These are phyloP conservation scores for Tychaedon coryphoeus DNA, from an alignment of 2,113 vertebrate genomes.

Conservation along the genomic window DNA sequence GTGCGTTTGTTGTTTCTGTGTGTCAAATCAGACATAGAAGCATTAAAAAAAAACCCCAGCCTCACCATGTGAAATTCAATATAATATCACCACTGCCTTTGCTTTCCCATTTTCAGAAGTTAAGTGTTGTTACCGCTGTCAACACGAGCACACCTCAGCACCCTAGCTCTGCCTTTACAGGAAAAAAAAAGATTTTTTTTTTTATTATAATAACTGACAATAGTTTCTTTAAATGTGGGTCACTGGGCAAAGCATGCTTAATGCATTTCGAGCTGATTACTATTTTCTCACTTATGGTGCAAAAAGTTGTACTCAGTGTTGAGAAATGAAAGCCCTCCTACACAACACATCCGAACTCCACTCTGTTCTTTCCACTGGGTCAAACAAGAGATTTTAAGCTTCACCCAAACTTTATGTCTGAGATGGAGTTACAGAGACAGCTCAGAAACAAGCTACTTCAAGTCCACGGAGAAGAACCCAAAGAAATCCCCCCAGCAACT, in stretches of 20 bases:
- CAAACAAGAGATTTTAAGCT: conserved; percentile 24
- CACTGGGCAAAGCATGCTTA: conserved; percentile 27
- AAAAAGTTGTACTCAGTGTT: conserved; percentile 33
- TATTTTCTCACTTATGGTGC: conserved; percentile 46
- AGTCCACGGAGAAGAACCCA: conserved; percentile 60
- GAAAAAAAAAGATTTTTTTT: conserved; percentile 18
- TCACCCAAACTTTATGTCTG: conserved; percentile 34
- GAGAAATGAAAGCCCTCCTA: conserved; percentile 59
- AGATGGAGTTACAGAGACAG: conserved; percentile 2
- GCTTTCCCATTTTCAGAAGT: conserved; percentile 19
- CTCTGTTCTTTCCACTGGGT: conserved; percentile 47
- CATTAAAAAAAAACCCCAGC: not conserved
- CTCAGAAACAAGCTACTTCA: conserved; percentile 58
- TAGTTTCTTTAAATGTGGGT: conserved; percentile 63
- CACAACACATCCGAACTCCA: conserved; percentile 44
- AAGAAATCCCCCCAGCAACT: conserved; percentile 60
- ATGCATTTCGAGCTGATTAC: conserved; percentile 4
- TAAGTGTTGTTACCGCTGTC: not conserved
- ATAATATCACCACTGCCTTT: conserved; percentile 1
- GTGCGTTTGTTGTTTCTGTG: not conserved
- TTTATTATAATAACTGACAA: conserved; percentile 13
- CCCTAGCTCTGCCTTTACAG: conserved; percentile 50
- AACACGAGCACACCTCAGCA: conserved; percentile 30
- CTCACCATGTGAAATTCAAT: not conserved
- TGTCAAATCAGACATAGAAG: not conserved